These are phyloP conservation scores for Rhadina sibilatrix DNA, from an alignment of 2,113 vertebrate genomes.

Conservation along the genomic window DNA sequence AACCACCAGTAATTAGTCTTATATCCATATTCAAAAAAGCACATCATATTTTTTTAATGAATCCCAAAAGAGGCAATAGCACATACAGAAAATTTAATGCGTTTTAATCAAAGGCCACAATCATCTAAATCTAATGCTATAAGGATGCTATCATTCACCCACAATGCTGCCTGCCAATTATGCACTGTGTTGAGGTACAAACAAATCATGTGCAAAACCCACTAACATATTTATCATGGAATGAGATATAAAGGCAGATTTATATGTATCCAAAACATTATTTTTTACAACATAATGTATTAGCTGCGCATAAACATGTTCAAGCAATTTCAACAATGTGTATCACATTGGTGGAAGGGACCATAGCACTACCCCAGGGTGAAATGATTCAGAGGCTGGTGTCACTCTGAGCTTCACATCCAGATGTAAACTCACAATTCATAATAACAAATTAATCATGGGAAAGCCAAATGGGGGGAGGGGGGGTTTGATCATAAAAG, in stretches of 20 bases:
- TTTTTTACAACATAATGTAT: slow-evolving; percentile 59
- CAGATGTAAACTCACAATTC: slow-evolving; percentile 54
- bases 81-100: not conserved
- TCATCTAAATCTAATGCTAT: not conserved
- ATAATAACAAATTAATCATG: slow-evolving; percentile 33
- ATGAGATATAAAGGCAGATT: slow-evolving; percentile 36
- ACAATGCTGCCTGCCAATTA: not conserved
- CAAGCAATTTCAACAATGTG: slow-evolving; percentile 63
- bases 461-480: not conserved
- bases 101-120: not conserved
- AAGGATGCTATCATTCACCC: not conserved
- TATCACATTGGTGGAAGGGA: slow-evolving; percentile 15
- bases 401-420: slow-evolving; percentile 27
- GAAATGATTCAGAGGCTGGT: slow-evolving; percentile 57
- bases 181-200: not conserved
- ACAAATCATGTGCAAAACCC: slow-evolving; percentile 27
- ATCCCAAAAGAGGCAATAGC: not conserved
- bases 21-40: not conserved
- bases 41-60: not conserved
- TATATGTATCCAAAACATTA: slow-evolving; percentile 38
- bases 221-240: slow-evolving; percentile 40
- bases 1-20: not conserved
- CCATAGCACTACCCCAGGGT: not conserved
- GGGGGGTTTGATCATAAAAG: not conserved
- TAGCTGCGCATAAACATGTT: slow-evolving; percentile 64